Percentiles rank a stretch among this genome's conserved stretches.
phyloP scores from a whole-genome alignment of 1,140 invertebrate genomes.

The Drosophila nikananu region DNA sequence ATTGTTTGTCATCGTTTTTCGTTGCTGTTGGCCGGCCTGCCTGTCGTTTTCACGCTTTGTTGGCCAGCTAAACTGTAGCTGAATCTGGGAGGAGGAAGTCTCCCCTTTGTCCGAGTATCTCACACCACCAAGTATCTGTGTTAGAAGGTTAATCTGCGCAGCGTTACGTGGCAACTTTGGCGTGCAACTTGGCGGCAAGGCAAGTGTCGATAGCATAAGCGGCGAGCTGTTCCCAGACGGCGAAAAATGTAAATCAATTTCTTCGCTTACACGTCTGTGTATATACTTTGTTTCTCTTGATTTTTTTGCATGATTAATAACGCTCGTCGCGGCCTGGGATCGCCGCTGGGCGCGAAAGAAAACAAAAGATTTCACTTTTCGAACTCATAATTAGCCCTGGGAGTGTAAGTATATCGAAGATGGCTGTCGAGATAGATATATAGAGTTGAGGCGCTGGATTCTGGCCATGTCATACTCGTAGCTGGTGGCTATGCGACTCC shows the following conservation, averaged over 20 bases:
- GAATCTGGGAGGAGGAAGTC: conserved; percentile 57
- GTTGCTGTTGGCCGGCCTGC: conserved; percentile 40
- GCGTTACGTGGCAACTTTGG: conserved; percentile 72
- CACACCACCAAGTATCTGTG: conserved; percentile 72
- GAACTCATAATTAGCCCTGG: conserved; percentile 72
- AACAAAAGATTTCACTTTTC: conserved; percentile 76
- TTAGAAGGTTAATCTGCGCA: conserved; percentile 79
- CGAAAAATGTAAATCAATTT: conserved; percentile 75
- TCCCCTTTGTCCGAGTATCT: conserved; percentile 51
- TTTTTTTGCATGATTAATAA: conserved; percentile 68
- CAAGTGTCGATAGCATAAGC: conserved; percentile 39
- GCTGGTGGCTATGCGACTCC: conserved; percentile 66
- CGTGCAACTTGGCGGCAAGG: conserved; percentile 17
- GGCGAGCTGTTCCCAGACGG: conserved; percentile 35
- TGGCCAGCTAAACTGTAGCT: conserved; percentile 78
- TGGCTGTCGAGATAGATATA: conserved; percentile 23
- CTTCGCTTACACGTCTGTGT: conserved; percentile 30
- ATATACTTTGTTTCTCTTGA: not conserved
- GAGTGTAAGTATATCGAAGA: conserved; percentile 45
- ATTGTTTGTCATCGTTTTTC: conserved; percentile 76
- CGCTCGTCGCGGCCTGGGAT: conserved; percentile 23
- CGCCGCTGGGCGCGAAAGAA: conserved; percentile 22
- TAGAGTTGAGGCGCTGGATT: conserved; percentile 38
- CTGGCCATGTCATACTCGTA: conserved; percentile 52
- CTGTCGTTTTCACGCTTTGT: conserved; percentile 82